phyloP scores from a whole-genome alignment of 2,113 vertebrate genomes.

The Ginglymostoma cirratum region DNA sequence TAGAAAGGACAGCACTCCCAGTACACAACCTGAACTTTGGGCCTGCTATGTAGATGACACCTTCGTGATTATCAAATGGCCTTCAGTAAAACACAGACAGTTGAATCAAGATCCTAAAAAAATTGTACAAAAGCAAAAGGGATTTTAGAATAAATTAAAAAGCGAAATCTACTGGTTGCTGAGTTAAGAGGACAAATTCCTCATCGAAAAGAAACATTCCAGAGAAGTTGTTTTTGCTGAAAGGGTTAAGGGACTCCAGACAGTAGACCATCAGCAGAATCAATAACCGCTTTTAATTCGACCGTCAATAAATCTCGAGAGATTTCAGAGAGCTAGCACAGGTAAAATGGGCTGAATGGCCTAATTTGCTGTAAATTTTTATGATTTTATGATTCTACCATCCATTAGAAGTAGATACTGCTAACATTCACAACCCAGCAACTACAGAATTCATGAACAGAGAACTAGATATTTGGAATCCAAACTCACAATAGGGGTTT shows the following conservation, averaged over 20 bases:
- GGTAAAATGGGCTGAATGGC: too few relatives aligned
- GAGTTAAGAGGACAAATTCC: background rate
- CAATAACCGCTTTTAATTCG: background rate
- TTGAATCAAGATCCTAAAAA: background rate
- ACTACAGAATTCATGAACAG: background rate
- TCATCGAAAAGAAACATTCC: background rate
- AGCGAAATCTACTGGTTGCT: background rate
- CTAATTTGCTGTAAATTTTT: too few relatives aligned
- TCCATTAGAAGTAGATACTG: too few relatives aligned
- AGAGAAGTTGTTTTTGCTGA: background rate
- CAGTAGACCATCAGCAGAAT: background rate
- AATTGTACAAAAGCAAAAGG: background rate
- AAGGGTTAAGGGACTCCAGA: background rate
- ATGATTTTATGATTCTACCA: too few relatives aligned
- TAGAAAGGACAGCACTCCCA: too few relatives aligned
- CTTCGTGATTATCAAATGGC: too few relatives aligned
- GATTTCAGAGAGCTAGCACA: too few relatives aligned
- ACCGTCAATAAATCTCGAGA: background rate
- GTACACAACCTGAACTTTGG: too few relatives aligned
- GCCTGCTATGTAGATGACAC: too few relatives aligned
- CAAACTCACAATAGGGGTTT: too few relatives aligned
- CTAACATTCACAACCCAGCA: background rate
- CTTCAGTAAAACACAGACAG: background rate
- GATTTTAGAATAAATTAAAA: background rate
- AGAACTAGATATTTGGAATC: too few relatives aligned